phyloP scores from a whole-genome alignment of 2,888 invertebrate genomes.

The Melanchra persicariae region DNA sequence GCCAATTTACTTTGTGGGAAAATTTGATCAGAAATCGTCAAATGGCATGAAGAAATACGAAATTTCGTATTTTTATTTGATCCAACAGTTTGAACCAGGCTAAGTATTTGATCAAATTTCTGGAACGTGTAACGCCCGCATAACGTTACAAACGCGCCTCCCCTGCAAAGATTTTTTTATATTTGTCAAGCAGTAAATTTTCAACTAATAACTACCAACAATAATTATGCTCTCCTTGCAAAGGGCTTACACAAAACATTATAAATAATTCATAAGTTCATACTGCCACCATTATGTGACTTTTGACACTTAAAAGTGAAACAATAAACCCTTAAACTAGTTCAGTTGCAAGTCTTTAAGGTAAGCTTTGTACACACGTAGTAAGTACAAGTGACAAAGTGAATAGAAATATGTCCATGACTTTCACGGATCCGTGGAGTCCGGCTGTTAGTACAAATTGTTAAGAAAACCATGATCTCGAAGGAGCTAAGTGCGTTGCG shows the following conservation, averaged over 20 bases:
- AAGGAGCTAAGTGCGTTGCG: slow-evolving; percentile 61
- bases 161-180: not conserved
- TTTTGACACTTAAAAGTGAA: not conserved
- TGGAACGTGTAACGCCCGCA: too few relatives aligned
- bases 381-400: not conserved
- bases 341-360: slow-evolving; percentile 16
- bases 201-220: not conserved
- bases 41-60: too few relatives aligned
- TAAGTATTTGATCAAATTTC: too few relatives aligned
- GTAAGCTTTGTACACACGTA: slow-evolving; percentile 8
- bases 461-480: slow-evolving; percentile 53
- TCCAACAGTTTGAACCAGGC: too few relatives aligned
- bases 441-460: slow-evolving; percentile 35
- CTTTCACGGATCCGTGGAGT: slow-evolving; percentile 44
- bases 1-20: too few relatives aligned
- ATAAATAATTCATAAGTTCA: not conserved
- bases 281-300: not conserved
- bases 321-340: slow-evolving; percentile 24
- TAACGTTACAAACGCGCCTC: too few relatives aligned
- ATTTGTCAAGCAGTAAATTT: not conserved
- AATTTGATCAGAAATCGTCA: too few relatives aligned
- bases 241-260: not conserved
- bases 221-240: not conserved
- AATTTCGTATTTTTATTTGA: too few relatives aligned
- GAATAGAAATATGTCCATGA: slow-evolving; percentile 35